Evolutionary conservation across 1,140 invertebrate species (phyloP).

Genomic region (Platyscapa corneri): DNA sequence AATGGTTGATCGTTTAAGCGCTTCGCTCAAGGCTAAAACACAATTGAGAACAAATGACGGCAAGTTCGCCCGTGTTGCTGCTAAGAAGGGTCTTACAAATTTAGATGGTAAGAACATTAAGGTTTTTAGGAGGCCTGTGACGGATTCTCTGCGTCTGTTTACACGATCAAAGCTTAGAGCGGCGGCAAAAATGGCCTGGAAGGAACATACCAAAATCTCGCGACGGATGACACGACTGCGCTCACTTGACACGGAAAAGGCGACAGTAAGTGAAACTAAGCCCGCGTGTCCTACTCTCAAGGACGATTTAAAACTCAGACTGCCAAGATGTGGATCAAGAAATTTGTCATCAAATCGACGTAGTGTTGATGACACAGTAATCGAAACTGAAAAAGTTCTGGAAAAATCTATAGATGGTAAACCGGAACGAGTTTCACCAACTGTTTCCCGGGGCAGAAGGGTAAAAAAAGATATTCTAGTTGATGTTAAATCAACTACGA

Average conservation of each 20-base stretch:
- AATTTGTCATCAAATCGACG: neutral
- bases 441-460: neutral
- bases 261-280: neutral
- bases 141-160: conserved; percentile 28
- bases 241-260: neutral
- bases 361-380: neutral
- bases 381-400: neutral
- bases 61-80: conserved; percentile 51
- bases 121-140: conserved; percentile 41
- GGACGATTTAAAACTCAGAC: neutral
- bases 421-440: neutral
- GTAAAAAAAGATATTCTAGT: conserved; percentile 4
- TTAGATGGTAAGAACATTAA: conserved; percentile 37
- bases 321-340: neutral
- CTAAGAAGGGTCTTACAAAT: neutral
- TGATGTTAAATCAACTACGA: neutral
- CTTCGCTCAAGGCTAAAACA: conserved; percentile 62
- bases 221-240: conserved; percentile 29
- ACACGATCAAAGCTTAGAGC: conserved; percentile 37
- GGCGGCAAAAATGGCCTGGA: conserved; percentile 31
- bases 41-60: conserved; percentile 67
- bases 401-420: neutral
- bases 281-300: neutral
- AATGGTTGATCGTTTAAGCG: conserved; percentile 54
- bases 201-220: conserved; percentile 39